These are phyloP conservation scores for Blennius ocellaris DNA, from an alignment of 2,113 vertebrate genomes.

Conservation along the genomic window DNA sequence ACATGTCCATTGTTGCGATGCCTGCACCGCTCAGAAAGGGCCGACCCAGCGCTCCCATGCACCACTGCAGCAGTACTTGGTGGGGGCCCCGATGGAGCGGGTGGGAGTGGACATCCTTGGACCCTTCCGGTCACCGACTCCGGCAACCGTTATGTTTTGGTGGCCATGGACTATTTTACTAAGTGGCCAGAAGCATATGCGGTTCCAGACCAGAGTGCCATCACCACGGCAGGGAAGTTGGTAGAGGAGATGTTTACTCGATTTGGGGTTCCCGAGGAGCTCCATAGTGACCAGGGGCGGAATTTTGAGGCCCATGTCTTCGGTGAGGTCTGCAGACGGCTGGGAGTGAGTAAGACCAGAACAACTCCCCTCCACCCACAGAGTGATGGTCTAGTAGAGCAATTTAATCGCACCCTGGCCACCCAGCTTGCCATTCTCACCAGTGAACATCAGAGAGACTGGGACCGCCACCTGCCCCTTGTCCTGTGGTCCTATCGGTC, in stretches of 20 bases:
- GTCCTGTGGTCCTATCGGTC: too few relatives aligned
- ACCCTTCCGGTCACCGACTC: too few relatives aligned
- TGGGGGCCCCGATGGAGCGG: neutral
- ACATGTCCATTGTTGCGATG: neutral
- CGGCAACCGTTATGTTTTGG: neutral
- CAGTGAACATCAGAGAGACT: too few relatives aligned
- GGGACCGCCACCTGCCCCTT: too few relatives aligned
- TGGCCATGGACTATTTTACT: slow-evolving; percentile 1
- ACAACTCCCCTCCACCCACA: too few relatives aligned
- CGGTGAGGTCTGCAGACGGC: neutral
- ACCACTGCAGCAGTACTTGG: slow-evolving; percentile 4
- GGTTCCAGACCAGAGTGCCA: neutral
- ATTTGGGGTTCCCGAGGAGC: neutral
- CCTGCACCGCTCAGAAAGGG: neutral
- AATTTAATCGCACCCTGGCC: too few relatives aligned
- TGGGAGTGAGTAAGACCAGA: too few relatives aligned
- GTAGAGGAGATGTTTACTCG: neutral
- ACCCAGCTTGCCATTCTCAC: too few relatives aligned
- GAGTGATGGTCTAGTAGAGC: too few relatives aligned
- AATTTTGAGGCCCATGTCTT: neutral
- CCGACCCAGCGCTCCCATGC: neutral
- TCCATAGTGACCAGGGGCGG: neutral
- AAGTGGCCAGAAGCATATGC: slow-evolving; percentile 7
- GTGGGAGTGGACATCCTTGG: neutral
- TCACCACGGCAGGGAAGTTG: neutral